phyloP scores from a whole-genome alignment of 2,113 vertebrate genomes.

The Stigmatopora argus region DNA sequence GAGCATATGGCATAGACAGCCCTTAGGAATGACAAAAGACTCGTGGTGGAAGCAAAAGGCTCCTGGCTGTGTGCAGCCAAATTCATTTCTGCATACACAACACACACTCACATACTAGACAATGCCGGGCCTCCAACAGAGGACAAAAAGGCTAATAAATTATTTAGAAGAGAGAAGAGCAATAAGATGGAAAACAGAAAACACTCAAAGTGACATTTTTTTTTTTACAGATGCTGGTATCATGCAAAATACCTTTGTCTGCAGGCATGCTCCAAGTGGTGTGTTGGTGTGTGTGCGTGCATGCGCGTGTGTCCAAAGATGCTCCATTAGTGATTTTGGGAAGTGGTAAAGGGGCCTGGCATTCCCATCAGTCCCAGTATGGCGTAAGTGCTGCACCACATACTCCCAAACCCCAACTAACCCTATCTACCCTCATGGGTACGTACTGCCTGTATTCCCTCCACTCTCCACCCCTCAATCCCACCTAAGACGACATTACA shows the following conservation, averaged over 20 bases:
- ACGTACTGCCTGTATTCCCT: constrained; percentile 31
- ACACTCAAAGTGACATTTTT: background rate
- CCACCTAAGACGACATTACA: constrained; percentile 51
- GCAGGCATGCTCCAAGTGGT: constrained; percentile 6
- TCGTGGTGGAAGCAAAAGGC: constrained; percentile 12
- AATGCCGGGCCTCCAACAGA: constrained; percentile 39
- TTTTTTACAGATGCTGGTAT: background rate
- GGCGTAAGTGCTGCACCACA: constrained; percentile 62
- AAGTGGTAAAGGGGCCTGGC: constrained; percentile 51
- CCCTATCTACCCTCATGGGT: constrained; percentile 48
- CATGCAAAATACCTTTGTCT: background rate
- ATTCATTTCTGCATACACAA: constrained; percentile 28
- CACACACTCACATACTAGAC: constrained; percentile 25
- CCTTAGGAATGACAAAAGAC: constrained; percentile 33
- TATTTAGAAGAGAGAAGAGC: constrained; percentile 61
- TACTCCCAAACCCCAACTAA: constrained; percentile 44
- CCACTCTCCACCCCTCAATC: constrained; percentile 13
- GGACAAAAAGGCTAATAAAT: constrained; percentile 55
- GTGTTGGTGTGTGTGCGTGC: constrained; percentile 13
- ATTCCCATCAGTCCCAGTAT: constrained; percentile 59
- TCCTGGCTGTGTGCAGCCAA: constrained; percentile 26
- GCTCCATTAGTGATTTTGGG: constrained; percentile 63
- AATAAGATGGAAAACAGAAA: constrained; percentile 1
- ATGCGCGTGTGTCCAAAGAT: constrained; percentile 39
- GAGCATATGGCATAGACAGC: constrained; percentile 23